A percentile compares a stretch with the other conserved stretches of the same genome.
phyloP scores from a whole-genome alignment of 2,113 vertebrate species.

The Entomyzon cyanotis region DNA sequence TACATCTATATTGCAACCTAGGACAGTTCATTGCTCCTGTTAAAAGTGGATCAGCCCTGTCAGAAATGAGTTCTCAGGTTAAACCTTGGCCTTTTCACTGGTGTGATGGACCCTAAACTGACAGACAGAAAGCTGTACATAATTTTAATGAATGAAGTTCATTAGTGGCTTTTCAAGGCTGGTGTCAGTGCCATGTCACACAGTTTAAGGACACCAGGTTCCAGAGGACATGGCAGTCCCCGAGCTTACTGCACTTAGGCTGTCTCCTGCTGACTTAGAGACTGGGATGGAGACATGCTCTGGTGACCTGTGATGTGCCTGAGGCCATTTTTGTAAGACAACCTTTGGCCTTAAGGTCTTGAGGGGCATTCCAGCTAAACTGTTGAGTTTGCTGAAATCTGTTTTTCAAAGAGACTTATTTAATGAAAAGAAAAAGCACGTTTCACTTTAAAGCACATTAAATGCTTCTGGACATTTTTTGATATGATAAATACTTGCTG shows the following conservation, averaged over 20 bases:
- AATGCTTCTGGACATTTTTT: background rate
- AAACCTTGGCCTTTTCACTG: background rate
- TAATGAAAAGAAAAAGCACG: background rate
- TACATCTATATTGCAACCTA: too few species aligned
- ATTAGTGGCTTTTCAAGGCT: background rate
- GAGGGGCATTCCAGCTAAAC: background rate
- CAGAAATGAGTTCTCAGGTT: background rate
- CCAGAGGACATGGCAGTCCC: accelerated
- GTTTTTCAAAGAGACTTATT: background rate
- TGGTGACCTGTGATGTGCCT: background rate
- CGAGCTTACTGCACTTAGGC: accelerated
- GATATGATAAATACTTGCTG: background rate
- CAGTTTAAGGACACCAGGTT: background rate
- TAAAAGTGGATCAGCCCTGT: background rate
- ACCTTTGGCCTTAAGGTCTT: background rate
- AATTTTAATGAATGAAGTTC: background rate
- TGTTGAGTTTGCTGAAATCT: background rate
- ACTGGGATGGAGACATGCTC: accelerated
- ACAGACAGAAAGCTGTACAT: background rate
- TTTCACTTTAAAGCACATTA: background rate
- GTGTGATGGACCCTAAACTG: background rate
- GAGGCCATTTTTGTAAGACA: background rate
- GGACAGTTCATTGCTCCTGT: background rate
- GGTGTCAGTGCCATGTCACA: accelerated
- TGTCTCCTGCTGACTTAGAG: background rate